Evolutionary conservation across 2,888 invertebrate species (phyloP), one percentile per base, ranked within the genome.

Genomic region (Drosophila ustulata): DNA sequence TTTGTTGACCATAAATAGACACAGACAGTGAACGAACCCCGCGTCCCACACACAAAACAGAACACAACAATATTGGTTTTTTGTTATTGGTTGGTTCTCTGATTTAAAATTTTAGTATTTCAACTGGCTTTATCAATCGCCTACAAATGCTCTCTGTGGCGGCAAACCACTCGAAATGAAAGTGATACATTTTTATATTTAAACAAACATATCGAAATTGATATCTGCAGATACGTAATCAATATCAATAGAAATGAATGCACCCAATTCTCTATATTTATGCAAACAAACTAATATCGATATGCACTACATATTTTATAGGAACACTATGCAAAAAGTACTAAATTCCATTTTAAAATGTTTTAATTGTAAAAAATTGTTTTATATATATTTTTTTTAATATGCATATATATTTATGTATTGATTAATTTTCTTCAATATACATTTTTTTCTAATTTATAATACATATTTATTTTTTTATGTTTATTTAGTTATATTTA

Each of bases 1-100:
- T 79, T 81, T 70, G 71, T 46, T 82, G 30, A 56, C 84, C 84
- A 74, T 85, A 85, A 79, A 88, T 79, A 88, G 88, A 53, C 26
- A 56, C 39, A 71, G 37, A 34, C 67, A 82, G 87, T 84, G 84
- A 84, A 87, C 83, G 87, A 82, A 80, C 80, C 69, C 69, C 70
- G 57, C 69, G 52, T 65, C 84, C 88, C 71, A 78, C 74, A 77
- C 68, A 64, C 49, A 6, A 45, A 28, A 37, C 39, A 9, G 32
- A 34, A 25, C 50, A 32, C 23, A 30, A 57, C 34, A 9, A 46
- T 26, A 57, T 49, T 45, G 57, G 41, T 59, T 59, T 69, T 34
- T 59, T 69, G 32, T 55, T 71, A 55, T 66, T 45, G 69, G 69
- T 50, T 58, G 68, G 69, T 55, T 53, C 62, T 69, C 46, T 61